These are phyloP conservation scores for Sminthurides bifidus DNA, from an alignment of 1,140 invertebrate genomes.

Conservation along the genomic window DNA sequence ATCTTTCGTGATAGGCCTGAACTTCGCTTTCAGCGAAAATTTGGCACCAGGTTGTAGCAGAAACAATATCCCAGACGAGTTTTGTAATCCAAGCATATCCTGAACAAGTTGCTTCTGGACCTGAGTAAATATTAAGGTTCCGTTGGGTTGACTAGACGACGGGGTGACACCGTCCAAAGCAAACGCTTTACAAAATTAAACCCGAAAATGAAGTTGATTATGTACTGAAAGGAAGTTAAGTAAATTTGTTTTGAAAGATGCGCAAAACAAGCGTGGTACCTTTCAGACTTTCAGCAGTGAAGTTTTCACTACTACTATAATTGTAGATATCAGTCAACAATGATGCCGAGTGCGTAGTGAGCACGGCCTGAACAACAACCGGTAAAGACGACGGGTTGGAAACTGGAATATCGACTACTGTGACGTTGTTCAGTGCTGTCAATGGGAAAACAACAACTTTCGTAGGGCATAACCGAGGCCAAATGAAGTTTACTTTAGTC, in stretches of 20 bases:
- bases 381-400: constrained; percentile 49
- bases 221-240: neutral
- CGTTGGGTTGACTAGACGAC: constrained; percentile 27
- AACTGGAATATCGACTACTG: constrained; percentile 49
- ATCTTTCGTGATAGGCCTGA: constrained; percentile 26
- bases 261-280: neutral
- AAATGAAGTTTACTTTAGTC: constrained; percentile 55
- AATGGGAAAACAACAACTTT: constrained; percentile 56
- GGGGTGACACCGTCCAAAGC: constrained; percentile 20
- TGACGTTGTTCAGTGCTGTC: constrained; percentile 66
- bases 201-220: neutral
- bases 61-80: constrained; percentile 32
- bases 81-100: constrained; percentile 17
- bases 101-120: constrained; percentile 24
- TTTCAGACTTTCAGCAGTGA: neutral
- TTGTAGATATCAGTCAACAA: constrained; percentile 22
- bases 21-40: constrained; percentile 25
- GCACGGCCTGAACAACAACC: constrained; percentile 49
- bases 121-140: constrained; percentile 24
- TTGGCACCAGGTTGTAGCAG: constrained; percentile 34
- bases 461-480: constrained; percentile 50
- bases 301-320: constrained; percentile 4
- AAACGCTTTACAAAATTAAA: constrained; percentile 21
- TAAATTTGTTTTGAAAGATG: neutral
- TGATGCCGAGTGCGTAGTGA: constrained; percentile 43